A percentile compares a stretch with the other conserved stretches of the same genome.
Evolutionary conservation across 2,888 invertebrate genomes (phyloP).

Genomic region (Malthinus flaveolus): DNA sequence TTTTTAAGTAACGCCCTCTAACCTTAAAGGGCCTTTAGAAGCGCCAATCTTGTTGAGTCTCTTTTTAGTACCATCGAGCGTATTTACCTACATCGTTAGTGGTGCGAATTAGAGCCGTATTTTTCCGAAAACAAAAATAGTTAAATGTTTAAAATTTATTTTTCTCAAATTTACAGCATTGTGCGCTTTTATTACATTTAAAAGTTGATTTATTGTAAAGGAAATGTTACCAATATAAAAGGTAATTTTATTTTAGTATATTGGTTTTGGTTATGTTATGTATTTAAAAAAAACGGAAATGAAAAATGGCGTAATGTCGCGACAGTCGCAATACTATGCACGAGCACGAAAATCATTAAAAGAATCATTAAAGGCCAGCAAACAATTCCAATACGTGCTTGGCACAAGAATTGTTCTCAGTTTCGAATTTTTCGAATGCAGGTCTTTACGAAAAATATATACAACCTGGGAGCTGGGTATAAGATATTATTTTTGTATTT

Average conservation of each 20-base stretch:
- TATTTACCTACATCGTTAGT: no score
- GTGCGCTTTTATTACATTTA: no score
- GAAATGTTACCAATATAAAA: no score
- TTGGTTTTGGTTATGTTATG: constrained; percentile 1
- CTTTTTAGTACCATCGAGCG: no score
- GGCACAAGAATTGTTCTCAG: constrained; percentile 21
- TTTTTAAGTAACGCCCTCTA: no score
- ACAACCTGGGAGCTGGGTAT: neutral
- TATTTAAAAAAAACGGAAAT: constrained; percentile 6
- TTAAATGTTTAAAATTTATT: no score
- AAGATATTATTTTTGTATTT: neutral
- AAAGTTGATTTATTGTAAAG: no score
- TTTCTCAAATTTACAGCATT: no score
- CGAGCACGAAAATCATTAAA: constrained; percentile 28
- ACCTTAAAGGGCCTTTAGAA: no score
- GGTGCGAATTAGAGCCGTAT: no score
- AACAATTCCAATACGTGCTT: constrained; percentile 23
- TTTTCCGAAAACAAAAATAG: no score
- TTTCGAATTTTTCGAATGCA: constrained; percentile 19
- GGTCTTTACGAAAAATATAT: constrained; percentile 1
- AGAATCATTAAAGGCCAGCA: constrained; percentile 27
- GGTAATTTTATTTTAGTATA: neutral
- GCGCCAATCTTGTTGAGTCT: no score
- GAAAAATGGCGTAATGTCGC: constrained; percentile 8
- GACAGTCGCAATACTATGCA: constrained; percentile 15